Conservation (phyloP, 2,888 invertebrate species). For the Diploptera punctata region DNA sequence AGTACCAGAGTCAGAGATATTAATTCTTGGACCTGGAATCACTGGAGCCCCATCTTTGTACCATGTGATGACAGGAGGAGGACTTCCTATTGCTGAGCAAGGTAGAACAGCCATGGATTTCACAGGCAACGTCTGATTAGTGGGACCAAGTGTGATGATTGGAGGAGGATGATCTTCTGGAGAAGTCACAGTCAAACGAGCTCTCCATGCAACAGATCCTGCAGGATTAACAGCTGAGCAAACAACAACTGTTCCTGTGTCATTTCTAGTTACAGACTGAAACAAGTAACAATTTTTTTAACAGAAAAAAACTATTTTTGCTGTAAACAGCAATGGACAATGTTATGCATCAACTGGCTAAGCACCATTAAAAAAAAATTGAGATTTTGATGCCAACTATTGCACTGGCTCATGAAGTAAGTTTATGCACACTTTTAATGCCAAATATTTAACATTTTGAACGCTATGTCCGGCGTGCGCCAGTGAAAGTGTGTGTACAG, state of each 20-base stretch:
- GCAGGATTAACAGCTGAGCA: conserved; percentile 89
- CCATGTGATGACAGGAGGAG: conserved; percentile 82
- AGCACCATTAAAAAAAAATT: no score
- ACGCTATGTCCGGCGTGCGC: no score
- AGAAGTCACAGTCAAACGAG: conserved; percentile 77
- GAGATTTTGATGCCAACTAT: no score
- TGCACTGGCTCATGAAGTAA: no score
- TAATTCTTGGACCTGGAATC: conserved; percentile 66
- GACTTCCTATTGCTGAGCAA: conserved; percentile 82
- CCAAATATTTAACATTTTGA: no score
- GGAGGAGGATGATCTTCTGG: conserved; percentile 88
- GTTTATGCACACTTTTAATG: no score
- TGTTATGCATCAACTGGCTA: no score
- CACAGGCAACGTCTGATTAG: conserved; percentile 91
- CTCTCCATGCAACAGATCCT: conserved; percentile 81
- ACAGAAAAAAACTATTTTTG: no score
- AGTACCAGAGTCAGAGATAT: conserved; percentile 74
- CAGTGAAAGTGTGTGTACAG: no score
- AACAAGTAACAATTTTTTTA: no score
- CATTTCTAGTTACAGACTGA: conserved; percentile 69
- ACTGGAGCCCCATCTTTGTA: conserved; percentile 80
- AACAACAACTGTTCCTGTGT: conserved; percentile 74
- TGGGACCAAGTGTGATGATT: conserved; percentile 87
- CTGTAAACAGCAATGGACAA: no score
- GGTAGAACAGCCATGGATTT: conserved; percentile 86